These are phyloP conservation scores for Pygoscelis adeliae DNA, from an alignment of 2,113 vertebrate genomes.

Conservation along the genomic window DNA sequence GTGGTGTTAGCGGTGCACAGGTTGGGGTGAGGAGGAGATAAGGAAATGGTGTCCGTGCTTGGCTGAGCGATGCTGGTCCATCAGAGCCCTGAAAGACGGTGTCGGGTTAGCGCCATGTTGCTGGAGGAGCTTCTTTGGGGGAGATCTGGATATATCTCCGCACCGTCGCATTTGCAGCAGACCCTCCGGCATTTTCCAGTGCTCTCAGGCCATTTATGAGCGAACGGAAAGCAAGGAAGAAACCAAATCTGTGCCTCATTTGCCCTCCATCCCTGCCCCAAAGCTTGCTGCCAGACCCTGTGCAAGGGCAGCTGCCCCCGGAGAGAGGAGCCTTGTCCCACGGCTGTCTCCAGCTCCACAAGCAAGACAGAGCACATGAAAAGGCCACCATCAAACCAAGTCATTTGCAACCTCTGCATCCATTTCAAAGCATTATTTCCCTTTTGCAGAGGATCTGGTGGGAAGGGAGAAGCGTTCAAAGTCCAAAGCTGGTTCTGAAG, in stretches of 20 bases:
- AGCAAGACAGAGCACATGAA: not conserved
- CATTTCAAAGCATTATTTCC: not conserved
- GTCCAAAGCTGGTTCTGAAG: not conserved
- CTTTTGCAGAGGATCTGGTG: not conserved
- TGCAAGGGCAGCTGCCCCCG: not conserved
- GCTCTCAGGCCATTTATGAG: not conserved
- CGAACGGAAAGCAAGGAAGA: not conserved
- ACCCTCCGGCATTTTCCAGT: not conserved
- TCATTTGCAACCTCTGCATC: not conserved
- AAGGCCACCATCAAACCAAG: not conserved
- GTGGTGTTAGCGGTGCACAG: not conserved
- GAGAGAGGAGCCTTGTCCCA: not conserved
- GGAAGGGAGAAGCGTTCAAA: not conserved
- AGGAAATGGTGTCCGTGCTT: not conserved
- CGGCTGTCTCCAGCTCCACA: not conserved
- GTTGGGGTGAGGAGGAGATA: not conserved
- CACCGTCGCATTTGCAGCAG: not conserved
- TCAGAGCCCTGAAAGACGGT: not conserved
- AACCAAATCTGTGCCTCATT: not conserved
- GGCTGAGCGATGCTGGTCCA: not conserved
- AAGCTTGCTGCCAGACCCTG: not conserved
- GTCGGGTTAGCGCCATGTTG: fast-evolving
- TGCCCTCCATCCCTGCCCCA: not conserved
- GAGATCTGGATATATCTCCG: not conserved
- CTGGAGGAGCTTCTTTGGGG: not conserved